phyloP scores from a whole-genome alignment of 2,113 vertebrate genomes.

The Sebastes schlegelii region DNA sequence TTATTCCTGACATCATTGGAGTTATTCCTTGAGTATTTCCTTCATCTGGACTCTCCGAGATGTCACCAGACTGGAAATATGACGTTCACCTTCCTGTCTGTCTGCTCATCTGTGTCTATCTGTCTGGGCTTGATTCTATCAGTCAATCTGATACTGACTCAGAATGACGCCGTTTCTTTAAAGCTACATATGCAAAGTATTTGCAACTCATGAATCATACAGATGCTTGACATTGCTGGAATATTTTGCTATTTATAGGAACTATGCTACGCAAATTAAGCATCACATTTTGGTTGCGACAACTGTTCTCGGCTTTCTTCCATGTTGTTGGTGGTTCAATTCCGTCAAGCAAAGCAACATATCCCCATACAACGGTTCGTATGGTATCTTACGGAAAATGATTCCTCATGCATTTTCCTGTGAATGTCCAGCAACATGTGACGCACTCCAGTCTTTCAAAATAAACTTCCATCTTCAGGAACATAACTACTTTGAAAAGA shows the following conservation, averaged over 20 bases:
- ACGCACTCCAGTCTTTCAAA: too few species aligned
- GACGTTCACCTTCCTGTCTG: constrained; percentile 25
- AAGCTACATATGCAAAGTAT: not conserved
- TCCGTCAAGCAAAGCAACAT: not conserved
- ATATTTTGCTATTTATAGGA: not conserved
- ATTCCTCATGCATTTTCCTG: too few species aligned
- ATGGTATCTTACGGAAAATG: too few species aligned
- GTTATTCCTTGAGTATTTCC: constrained; percentile 28
- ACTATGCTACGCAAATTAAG: not conserved
- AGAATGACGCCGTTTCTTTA: not conserved
- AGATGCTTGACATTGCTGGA: not conserved
- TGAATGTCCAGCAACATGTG: too few species aligned
- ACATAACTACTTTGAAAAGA: too few species aligned
- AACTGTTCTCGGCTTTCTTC: not conserved
- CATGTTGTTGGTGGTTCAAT: not conserved
- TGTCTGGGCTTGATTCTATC: constrained; percentile 20
- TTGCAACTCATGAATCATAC: not conserved
- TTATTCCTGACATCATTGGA: constrained; percentile 39
- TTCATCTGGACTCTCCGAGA: not conserved
- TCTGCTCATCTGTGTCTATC: constrained; percentile 9
- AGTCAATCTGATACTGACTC: not conserved
- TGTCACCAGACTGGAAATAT: constrained; percentile 34
- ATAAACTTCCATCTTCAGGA: too few species aligned
- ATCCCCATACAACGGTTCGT: too few species aligned
- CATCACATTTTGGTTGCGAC: not conserved